Evolutionary conservation across 2,797 vertebrate species (phyloP).

Genomic region (Spondyliosoma cantharus): DNA sequence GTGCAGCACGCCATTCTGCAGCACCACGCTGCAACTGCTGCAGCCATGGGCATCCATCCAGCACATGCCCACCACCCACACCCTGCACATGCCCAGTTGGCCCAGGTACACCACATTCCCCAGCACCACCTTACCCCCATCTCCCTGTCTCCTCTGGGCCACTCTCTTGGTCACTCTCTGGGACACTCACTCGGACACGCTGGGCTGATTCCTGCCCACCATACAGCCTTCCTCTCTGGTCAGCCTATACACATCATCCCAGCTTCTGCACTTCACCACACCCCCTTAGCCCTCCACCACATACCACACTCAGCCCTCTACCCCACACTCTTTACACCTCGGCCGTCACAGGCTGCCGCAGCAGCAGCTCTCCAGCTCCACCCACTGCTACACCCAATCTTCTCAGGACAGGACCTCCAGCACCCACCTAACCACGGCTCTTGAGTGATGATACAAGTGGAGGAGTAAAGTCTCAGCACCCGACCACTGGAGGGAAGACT

Average conservation of each 20-base stretch:
- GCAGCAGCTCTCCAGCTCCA: slow-evolving; percentile 96
- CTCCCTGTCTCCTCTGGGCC: slow-evolving; percentile 92
- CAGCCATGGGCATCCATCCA: slow-evolving; percentile 94
- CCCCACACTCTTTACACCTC: slow-evolving; percentile 91
- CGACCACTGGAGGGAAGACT: slow-evolving; percentile 40
- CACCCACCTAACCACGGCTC: slow-evolving; percentile 98
- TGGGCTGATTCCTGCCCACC: slow-evolving; percentile 94
- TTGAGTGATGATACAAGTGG: slow-evolving; percentile 79
- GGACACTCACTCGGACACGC: slow-evolving; percentile 93
- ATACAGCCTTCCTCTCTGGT: slow-evolving; percentile 93
- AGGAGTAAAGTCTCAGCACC: slow-evolving; percentile 43
- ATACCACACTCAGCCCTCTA: slow-evolving; percentile 94
- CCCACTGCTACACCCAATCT: slow-evolving; percentile 97
- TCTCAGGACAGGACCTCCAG: slow-evolving; percentile 99
- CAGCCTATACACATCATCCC: slow-evolving; percentile 99
- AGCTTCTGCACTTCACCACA: slow-evolving; percentile 94
- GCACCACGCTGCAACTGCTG: slow-evolving; percentile 90
- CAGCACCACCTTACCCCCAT: slow-evolving; percentile 95
- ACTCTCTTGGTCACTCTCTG: slow-evolving; percentile 91
- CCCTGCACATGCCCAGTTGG: slow-evolving; percentile 91
- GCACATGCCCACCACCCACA: slow-evolving; percentile 87
- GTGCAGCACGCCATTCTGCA: slow-evolving; percentile 97
- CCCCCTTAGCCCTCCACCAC: slow-evolving; percentile 94
- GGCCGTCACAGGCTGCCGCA: slow-evolving; percentile 89
- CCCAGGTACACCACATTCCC: slow-evolving; percentile 97